These are phyloP conservation scores for Ptilonorhynchus violaceus DNA, from an alignment of 2,113 vertebrate species.

Conservation along the genomic window DNA sequence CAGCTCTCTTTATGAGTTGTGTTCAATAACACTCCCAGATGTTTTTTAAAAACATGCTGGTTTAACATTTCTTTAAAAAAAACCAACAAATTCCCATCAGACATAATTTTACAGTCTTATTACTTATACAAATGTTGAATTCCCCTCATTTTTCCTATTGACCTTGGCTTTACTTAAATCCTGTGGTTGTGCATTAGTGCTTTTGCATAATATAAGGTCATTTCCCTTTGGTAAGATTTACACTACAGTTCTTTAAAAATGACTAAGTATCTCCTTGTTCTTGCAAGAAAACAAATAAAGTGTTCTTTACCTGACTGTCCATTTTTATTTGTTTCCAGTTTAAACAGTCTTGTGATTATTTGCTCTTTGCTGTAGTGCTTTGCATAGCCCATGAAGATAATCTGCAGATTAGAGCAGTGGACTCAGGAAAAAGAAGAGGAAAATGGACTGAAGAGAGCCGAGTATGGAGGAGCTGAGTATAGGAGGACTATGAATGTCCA, in stretches of 20 bases:
- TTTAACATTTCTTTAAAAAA: conserved; percentile 33
- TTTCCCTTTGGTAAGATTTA: conserved; percentile 47
- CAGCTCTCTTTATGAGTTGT: not conserved
- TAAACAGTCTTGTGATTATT: conserved; percentile 15
- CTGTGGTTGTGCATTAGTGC: conserved; percentile 43
- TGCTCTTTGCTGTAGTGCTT: not conserved
- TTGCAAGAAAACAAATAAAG: conserved; percentile 31
- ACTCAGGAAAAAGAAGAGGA: not conserved
- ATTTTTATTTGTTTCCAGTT: not conserved
- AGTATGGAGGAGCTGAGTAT: not conserved
- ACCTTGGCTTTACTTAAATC: conserved; percentile 62
- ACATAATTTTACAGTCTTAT: conserved; percentile 44
- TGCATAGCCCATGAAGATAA: not conserved
- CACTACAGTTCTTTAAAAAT: conserved; percentile 10
- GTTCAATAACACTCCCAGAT: not conserved
- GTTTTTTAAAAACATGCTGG: conserved; percentile 34
- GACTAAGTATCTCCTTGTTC: conserved; percentile 33
- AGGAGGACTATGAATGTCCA: not conserved
- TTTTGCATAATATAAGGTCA: conserved; percentile 48
- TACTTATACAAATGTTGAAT: conserved; percentile 54
- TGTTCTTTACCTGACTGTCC: conserved; percentile 21
- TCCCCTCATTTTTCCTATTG: conserved; percentile 55
- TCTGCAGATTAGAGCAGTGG: not conserved
- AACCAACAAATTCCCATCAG: conserved; percentile 51
- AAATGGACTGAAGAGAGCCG: not conserved